Base-by-base conservation (phyloP, 2,113 vertebrate species). In the Syngnathoides biaculeatus region DNA sequence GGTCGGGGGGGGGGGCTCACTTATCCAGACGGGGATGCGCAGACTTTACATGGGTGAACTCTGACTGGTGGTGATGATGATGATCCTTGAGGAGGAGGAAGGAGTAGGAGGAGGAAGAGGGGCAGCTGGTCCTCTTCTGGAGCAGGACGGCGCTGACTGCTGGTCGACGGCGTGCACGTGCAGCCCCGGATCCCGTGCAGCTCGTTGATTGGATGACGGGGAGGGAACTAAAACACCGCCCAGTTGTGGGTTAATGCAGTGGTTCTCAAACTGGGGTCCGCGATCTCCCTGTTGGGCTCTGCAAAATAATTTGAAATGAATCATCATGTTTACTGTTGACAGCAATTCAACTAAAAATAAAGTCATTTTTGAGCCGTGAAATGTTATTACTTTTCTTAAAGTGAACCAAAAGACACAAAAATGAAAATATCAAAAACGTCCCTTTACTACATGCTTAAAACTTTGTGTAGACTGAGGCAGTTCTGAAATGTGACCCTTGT, bases 211-310 rank as follows among this genome's bases (percentile, higher is more conserved):
- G 86, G 87, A 89, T 83, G 87, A 86, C 26, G 55, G 55, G 30
- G 20, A 75, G 89, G 83, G 81, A 85, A 79, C 78, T 72, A 74
- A 86, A 88, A 88, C 87, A 88, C 91, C 92, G 89, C 91, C 92
- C 86, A 89, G 91, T 78, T 84, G 88, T 87, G 85, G 87, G 90
- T 90, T 91, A 88, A 90, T 91, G 86, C 89, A 89, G 88, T 88
- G 86, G 84, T 86, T 11, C 30, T 75, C 90, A 88, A 45, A 86
- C 89, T 20, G 45, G 17, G 45, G 45, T 53, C 20, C 6, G 20
- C 48, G 8, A 50, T 2, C 20, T 2, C 8, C 7, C 19, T n/a
- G 1, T 9, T 8, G 19, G 40, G 40, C 10, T 42, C 14, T 8
- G 45, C 45, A 47, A 47, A 5, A 47, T 47, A 0, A 47, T 17